Evolutionary conservation across 2,113 vertebrate species (phyloP), one percentile per base, ranked within the genome.

Genomic region (Myrmecobius fasciatus): DNA sequence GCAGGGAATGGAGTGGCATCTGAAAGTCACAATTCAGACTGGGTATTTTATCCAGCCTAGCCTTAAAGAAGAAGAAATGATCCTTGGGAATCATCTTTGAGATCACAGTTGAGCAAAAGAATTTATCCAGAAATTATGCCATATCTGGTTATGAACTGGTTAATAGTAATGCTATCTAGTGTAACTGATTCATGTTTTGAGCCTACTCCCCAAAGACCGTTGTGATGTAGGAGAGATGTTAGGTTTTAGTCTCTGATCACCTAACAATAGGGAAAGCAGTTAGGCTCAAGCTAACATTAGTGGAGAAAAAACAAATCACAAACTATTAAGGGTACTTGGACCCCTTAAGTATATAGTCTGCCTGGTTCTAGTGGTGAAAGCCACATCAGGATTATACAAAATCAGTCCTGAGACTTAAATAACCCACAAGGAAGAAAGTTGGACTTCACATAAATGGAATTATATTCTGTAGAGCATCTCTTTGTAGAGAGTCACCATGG

Each of bases 401-500:
- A 75, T 94, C 91, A 75, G 0, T 48, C 28, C 89, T 97, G 97
- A 96, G 60, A 94, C 92, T 95, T 25, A 0, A 22, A 93, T 96
- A 95, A 96, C 97, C 95, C 97, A 97, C 97, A 96, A 91, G 96
- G 47, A 96, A 95, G 96, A 75, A 75, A 43, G 36, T 43, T 75
- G 67, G 17, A 75, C 67, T 75, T n/a, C 17, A 22, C 36, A 43
- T 75, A 22, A 75, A 75, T 75, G 67, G 92, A 93, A 48, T 4
- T 54, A 26, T 12, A n/a, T 91, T 95, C 47, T 0, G 11, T 20
- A 53, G 91, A 92, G 95, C 93, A 96, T 95, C 96, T 97, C 97
- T 98, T 96, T 48, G 94, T 89, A 92, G 94, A 91, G 49, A 96
- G 53, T 97, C 97, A 97, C 96, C 97, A 5, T 31, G 91, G 89